Percentiles rank a stretch among this genome's conserved stretches.
These are phyloP conservation scores for Megaptera novaeangliae DNA, from an alignment of 2,113 vertebrate genomes.

Conservation along the genomic window DNA sequence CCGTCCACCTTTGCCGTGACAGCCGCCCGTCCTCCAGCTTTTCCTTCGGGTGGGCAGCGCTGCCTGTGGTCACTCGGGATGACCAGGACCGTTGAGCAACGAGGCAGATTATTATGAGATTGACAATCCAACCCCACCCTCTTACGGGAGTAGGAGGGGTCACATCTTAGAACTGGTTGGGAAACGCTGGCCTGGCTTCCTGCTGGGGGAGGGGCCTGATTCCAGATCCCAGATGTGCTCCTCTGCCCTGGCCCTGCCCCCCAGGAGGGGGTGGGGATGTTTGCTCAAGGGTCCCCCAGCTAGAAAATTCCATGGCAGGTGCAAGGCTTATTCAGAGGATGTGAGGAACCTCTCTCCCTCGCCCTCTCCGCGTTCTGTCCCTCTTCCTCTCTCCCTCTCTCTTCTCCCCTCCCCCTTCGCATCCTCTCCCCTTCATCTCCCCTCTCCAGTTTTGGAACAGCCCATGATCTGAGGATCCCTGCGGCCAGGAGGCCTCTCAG, in stretches of 20 bases:
- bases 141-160: fast-evolving
- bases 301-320: not conserved
- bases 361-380: fast-evolving
- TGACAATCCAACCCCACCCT: fast-evolving
- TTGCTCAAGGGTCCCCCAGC: not conserved
- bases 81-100: fast-evolving
- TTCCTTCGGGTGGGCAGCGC: fast-evolving
- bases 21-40: fast-evolving
- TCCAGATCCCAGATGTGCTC: not conserved
- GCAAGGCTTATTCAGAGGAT: too few species aligned
- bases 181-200: not conserved
- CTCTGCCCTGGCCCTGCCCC: not conserved
- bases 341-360: not conserved
- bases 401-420: fast-evolving
- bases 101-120: fast-evolving
- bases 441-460: not conserved
- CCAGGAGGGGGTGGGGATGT: fast-evolving
- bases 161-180: fast-evolving
- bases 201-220: not conserved
- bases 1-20: fast-evolving
- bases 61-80: not conserved
- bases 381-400: not conserved
- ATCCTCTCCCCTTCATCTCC: too few species aligned
- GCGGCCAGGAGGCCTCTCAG: not conserved
- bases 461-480: not conserved